Evolutionary conservation across 2,113 vertebrate species (phyloP), one percentile per base, ranked within the genome.

Genomic region (Misgurnus mizolepis): DNA sequence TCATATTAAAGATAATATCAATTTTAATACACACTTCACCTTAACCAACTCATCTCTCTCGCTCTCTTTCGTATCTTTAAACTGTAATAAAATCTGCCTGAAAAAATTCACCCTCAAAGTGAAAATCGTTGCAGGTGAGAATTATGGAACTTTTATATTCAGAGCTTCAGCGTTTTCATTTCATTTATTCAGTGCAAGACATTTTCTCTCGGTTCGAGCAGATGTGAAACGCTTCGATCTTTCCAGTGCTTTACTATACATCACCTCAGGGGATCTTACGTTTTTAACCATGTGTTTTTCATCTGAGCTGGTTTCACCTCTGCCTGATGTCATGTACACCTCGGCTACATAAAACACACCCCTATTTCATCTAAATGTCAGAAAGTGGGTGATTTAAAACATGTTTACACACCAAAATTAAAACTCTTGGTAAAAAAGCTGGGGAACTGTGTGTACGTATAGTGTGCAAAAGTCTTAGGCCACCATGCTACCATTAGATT

Each of bases 261-360:
- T 8, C 47, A 45, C 78, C 41, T 73, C 7, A 14, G 70, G 49
- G 79, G 10, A 41, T 45, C n/a, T 58, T 12, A 39, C 55, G 43
- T 50, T 62, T 41, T 68, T 43, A 47, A 49, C 41, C 79, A 74
- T 81, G 68, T 74, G 79, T 84, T 76, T 76, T 81, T n/a, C 4
- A 61, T 78, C 60, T 67, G 50, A 62, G 62, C 70, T 40, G 70
- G 68, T 58, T 70, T 67, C 22, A 62, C 68, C 43, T 68, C 45
- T 53, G 78, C 11, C 12, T 60, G 60, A 80, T 76, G 62, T 66
- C 61, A 80, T 43, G 67, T 47, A 58, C 58, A 58, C 34, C 39
- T 76, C 47, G 49, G 70, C 55, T 70, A 62, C 49, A 17, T 53
- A 82, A 76, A 84, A 75, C 56, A 61, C 78, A 67, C 66, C 55